These are phyloP conservation scores for Cryptoleucopteryx plumbea DNA, from an alignment of 2,113 vertebrate species.

Conservation along the genomic window DNA sequence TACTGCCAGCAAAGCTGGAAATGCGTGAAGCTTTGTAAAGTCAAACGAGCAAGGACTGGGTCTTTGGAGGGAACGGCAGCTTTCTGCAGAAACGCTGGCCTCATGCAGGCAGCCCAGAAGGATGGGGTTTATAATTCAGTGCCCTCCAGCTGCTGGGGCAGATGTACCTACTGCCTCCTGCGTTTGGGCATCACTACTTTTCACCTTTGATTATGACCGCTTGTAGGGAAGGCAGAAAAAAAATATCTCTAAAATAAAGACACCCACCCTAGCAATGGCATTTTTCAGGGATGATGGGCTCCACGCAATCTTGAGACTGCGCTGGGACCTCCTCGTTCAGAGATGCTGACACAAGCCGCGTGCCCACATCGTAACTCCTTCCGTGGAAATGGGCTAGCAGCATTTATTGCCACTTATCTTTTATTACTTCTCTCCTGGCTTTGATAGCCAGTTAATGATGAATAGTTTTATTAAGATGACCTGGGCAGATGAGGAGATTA, in stretches of 20 bases:
- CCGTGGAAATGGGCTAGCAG: background rate
- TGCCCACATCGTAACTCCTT: background rate
- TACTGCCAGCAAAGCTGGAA: background rate
- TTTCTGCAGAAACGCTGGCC: background rate
- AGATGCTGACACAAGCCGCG: background rate
- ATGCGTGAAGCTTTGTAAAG: background rate
- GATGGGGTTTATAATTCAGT: background rate
- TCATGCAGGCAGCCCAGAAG: background rate
- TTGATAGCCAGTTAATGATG: background rate
- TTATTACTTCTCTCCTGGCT: background rate
- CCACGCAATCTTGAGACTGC: background rate
- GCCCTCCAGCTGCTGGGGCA: background rate
- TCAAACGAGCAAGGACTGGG: background rate
- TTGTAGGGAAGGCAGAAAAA: background rate
- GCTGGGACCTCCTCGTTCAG: background rate
- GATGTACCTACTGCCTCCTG: rapidly evolving
- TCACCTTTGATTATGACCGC: background rate
- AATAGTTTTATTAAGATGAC: background rate
- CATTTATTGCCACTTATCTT: background rate
- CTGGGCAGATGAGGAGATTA: background rate
- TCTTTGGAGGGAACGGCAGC: background rate
- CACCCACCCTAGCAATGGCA: background rate
- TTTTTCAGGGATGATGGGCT: background rate
- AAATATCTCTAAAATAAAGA: background rate
- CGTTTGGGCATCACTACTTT: background rate